Evolutionary conservation across 2,797 vertebrate species (phyloP).

Genomic region (Alectoris magna): DNA sequence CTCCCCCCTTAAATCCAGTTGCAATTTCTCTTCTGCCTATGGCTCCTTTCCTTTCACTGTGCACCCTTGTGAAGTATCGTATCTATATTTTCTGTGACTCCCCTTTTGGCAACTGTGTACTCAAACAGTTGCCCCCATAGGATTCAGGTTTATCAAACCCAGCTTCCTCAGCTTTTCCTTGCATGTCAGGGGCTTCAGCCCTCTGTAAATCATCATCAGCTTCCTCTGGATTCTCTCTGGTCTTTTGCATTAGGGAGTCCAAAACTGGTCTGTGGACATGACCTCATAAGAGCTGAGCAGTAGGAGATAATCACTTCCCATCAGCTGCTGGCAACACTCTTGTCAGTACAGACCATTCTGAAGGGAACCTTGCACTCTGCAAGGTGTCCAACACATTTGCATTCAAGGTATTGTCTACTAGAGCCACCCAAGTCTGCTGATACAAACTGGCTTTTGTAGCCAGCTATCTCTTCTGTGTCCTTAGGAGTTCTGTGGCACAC

Average conservation of each 20-base stretch:
- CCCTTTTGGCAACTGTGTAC: background rate
- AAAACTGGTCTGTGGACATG: background rate
- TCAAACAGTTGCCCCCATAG: background rate
- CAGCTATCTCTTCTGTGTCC: background rate
- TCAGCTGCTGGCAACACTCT: background rate
- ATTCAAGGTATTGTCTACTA: rapidly evolving
- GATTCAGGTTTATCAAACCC: background rate
- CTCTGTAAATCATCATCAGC: background rate
- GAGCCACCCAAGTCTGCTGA: background rate
- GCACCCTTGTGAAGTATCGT: background rate
- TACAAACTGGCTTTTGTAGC: background rate
- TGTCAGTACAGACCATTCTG: background rate
- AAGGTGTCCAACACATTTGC: rapidly evolving
- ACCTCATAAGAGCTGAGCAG: background rate
- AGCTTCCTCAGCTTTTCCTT: background rate
- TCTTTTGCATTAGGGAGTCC: background rate
- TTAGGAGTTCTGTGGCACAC: background rate
- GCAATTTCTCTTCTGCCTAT: background rate
- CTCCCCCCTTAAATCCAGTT: background rate
- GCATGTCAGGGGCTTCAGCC: background rate
- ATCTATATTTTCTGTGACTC: background rate
- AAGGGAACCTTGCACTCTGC: rapidly evolving
- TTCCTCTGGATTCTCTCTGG: background rate
- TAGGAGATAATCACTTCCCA: background rate
- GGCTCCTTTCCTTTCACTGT: background rate